These are phyloP conservation scores for Calephelis nemesis DNA, from an alignment of 1,140 invertebrate species.

Conservation along the genomic window DNA sequence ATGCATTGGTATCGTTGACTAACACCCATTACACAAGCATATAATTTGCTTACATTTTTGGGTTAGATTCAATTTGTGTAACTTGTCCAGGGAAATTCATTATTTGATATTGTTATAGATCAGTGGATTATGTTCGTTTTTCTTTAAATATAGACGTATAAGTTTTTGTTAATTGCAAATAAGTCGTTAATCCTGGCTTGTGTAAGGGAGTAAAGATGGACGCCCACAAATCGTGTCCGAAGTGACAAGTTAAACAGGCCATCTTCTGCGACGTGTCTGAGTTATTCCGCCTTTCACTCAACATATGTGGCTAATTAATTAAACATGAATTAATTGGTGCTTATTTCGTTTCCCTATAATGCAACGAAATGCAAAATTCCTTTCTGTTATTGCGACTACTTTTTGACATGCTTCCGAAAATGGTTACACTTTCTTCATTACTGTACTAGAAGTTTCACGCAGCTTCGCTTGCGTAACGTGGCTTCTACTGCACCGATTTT, in stretches of 20 bases:
- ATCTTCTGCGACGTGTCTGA: constrained; percentile 68
- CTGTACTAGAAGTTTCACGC: neutral
- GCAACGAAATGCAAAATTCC: constrained; percentile 4
- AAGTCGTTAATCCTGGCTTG: constrained; percentile 68
- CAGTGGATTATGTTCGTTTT: no score
- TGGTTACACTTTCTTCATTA: neutral
- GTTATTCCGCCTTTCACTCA: constrained; percentile 52
- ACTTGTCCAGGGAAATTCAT: no score
- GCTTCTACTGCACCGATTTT: no score
- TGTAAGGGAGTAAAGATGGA: constrained; percentile 70
- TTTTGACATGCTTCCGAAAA: no score
- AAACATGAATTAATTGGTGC: constrained; percentile 36
- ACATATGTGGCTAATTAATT: constrained; percentile 67
- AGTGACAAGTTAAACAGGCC: constrained; percentile 70
- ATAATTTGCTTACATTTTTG: no score
- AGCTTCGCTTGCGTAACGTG: no score
- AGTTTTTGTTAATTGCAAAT: constrained; percentile 34
- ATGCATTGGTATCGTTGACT: no score
- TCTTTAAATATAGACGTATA: neutral
- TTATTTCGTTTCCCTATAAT: constrained; percentile 21
- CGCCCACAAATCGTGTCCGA: constrained; percentile 67
- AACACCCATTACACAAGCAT: no score
- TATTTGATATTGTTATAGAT: no score
- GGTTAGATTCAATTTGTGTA: no score
- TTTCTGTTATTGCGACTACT: neutral